Percentiles rank a stretch among this genome's conserved stretches.
These are phyloP conservation scores for Sisyra terminalis DNA, from an alignment of 2,888 invertebrate species.

Conservation along the genomic window DNA sequence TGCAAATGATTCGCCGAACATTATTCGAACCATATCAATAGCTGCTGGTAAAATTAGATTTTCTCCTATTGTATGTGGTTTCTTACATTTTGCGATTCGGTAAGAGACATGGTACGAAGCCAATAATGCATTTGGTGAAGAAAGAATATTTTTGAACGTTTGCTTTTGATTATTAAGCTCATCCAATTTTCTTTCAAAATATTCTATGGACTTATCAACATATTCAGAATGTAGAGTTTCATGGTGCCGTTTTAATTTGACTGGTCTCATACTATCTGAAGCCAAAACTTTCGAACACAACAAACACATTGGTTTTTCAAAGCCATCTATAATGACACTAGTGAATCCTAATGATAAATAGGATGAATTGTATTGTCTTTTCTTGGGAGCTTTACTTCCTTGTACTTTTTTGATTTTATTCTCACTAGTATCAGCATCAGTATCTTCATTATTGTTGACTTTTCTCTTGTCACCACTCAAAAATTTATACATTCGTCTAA, in stretches of 20 bases:
- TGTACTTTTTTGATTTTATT: too few relatives aligned
- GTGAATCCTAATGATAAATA: too few relatives aligned
- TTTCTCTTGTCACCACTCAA: too few relatives aligned
- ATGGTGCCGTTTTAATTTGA: conserved; percentile 14
- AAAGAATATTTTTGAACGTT: conserved; percentile 10
- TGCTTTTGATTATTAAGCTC: conserved; percentile 11
- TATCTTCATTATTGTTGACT: too few relatives aligned
- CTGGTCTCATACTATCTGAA: conserved; percentile 15
- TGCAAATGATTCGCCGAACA: conserved; percentile 12
- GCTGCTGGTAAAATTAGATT: conserved; percentile 13
- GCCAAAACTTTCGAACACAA: too few relatives aligned
- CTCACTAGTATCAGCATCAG: too few relatives aligned
- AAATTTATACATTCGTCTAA: too few relatives aligned
- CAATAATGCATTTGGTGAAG: conserved; percentile 2
- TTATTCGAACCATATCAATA: conserved; percentile 12
- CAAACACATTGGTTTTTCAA: too few relatives aligned
- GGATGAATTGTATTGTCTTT: too few relatives aligned
- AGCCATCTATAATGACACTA: too few relatives aligned
- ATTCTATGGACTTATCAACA: conserved; percentile 12
- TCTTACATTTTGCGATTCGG: conserved; percentile 7
- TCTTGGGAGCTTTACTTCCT: too few relatives aligned
- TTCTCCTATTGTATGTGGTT: conserved; percentile 15
- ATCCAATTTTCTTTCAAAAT: conserved; percentile 11
- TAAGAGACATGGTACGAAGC: conserved; percentile 4
- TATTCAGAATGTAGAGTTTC: conserved; percentile 12